Conservation (phyloP, 1,140 invertebrate genomes). For the Carcinoscorpius rotundicauda region DNA sequence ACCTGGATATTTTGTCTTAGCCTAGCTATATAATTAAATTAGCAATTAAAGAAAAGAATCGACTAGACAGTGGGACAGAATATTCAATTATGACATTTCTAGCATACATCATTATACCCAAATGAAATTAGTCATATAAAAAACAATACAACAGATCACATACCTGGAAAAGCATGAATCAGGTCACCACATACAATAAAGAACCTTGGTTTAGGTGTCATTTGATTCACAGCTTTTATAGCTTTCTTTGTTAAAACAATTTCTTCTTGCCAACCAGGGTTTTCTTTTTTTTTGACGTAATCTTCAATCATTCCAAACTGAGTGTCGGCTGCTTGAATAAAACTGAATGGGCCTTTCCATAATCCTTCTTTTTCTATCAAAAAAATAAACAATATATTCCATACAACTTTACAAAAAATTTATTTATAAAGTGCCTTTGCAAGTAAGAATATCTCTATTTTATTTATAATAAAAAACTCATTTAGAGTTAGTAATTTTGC, state of each 20-base stretch:
- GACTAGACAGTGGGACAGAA: too few species aligned
- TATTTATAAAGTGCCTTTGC: too few species aligned
- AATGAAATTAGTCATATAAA: too few species aligned
- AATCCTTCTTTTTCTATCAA: slow-evolving; percentile 23
- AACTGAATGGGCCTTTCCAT: slow-evolving; percentile 35
- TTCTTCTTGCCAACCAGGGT: slow-evolving; percentile 39
- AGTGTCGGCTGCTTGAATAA: slow-evolving; percentile 42
- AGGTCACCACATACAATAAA: slow-evolving; percentile 46
- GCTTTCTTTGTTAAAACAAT: slow-evolving; percentile 31
- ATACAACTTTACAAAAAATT: too few species aligned
- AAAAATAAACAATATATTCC: background rate
- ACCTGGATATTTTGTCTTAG: too few species aligned
- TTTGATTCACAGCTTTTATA: slow-evolving; percentile 36
- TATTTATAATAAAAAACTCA: too few species aligned
- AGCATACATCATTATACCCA: too few species aligned
- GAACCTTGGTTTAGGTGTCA: slow-evolving; percentile 41
- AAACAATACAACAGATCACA: background rate
- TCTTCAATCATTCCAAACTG: slow-evolving; percentile 41
- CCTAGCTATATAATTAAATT: too few species aligned
- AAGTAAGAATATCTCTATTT: too few species aligned
- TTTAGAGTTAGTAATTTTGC: too few species aligned
- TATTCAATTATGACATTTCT: too few species aligned
- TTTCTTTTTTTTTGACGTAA: slow-evolving; percentile 28
- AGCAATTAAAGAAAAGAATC: too few species aligned
- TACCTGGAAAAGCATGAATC: slow-evolving; percentile 39